phyloP scores from a whole-genome alignment of 1,140 invertebrate species.

The Pachyrhynchus sulphureomaculatus region DNA sequence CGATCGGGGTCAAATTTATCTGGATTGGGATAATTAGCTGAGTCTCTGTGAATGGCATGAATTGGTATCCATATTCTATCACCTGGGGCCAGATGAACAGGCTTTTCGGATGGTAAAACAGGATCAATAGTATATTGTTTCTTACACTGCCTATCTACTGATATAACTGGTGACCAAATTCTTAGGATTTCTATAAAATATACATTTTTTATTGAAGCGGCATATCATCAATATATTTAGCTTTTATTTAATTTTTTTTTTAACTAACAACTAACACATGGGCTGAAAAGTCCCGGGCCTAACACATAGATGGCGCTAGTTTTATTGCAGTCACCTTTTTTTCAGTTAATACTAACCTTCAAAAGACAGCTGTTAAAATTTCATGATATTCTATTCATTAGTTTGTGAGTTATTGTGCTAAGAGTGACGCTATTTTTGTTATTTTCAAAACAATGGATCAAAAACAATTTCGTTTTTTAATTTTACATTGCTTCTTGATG shows the following conservation, averaged over 20 bases:
- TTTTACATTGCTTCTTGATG: too few species aligned
- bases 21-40: conserved; percentile 36
- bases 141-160: conserved; percentile 55
- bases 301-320: background rate
- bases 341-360: too few species aligned
- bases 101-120: background rate
- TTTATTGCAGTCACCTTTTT: background rate
- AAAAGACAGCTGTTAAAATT: too few species aligned
- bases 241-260: background rate
- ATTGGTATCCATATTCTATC: conserved; percentile 20
- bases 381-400: too few species aligned
- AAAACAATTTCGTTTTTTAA: too few species aligned
- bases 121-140: conserved; percentile 53
- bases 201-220: background rate
- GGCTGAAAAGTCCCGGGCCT: too few species aligned
- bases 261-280: too few species aligned
- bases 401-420: too few species aligned
- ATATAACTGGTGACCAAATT: conserved; percentile 55
- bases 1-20: conserved; percentile 39
- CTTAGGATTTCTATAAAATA: conserved; percentile 50
- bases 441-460: too few species aligned
- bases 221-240: background rate
- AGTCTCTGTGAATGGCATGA: conserved; percentile 32
- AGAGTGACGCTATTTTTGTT: too few species aligned
- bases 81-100: background rate